Percentiles rank a stretch among this genome's conserved stretches.
Evolutionary conservation across 2,888 invertebrate species (phyloP).

Genomic region (Papilio elwesi): DNA sequence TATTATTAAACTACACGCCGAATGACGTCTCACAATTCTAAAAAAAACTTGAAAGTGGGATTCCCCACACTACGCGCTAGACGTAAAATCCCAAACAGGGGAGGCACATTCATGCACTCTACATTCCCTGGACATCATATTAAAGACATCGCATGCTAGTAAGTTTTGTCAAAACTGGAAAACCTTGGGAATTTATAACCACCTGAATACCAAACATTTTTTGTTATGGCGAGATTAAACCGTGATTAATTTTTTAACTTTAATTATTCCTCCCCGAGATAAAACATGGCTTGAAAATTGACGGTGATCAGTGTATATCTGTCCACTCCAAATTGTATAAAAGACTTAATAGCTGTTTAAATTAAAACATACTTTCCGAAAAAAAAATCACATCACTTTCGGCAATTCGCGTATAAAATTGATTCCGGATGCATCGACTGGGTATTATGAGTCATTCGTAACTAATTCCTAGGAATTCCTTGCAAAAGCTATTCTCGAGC

Average conservation of each 20-base stretch:
- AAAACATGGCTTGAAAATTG: too few species aligned
- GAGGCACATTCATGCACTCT: not conserved
- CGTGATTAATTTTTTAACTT: too few species aligned
- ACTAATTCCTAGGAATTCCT: not conserved
- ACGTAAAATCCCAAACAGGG: slow-evolving; percentile 3
- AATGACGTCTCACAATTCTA: not conserved
- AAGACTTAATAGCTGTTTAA: too few species aligned
- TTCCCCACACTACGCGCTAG: not conserved
- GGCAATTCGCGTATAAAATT: not conserved
- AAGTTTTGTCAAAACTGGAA: not conserved
- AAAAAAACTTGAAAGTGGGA: not conserved
- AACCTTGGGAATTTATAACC: not conserved
- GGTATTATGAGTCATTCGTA: not conserved
- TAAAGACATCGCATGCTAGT: not conserved
- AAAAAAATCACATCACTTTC: too few species aligned
- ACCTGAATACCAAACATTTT: too few species aligned
- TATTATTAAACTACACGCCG: too few species aligned
- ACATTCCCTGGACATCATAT: not conserved
- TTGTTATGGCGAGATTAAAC: too few species aligned
- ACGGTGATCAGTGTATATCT: too few species aligned
- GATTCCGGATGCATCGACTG: not conserved
- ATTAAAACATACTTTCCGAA: too few species aligned
- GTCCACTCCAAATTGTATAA: too few species aligned
- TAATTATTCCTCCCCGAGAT: too few species aligned
- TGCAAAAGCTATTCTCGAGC: not conserved